phyloP scores from a whole-genome alignment of 2,797 vertebrate species.

The Eulemur coronatus region DNA sequence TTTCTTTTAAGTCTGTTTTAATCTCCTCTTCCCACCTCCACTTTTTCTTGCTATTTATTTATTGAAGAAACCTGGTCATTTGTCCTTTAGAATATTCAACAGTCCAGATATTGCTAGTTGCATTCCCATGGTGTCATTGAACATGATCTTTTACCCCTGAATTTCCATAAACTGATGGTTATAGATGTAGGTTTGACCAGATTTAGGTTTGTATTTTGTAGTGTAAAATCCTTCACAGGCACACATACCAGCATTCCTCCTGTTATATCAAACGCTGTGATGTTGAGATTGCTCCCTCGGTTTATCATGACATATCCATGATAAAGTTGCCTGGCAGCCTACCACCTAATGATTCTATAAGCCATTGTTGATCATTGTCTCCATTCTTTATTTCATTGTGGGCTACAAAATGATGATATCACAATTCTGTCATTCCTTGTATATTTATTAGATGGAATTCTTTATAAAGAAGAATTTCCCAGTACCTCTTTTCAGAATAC shows the following conservation, averaged over 20 bases:
- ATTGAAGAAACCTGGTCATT: background rate
- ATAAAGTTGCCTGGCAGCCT: background rate
- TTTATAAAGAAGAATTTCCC: background rate
- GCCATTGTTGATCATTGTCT: background rate
- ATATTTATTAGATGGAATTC: background rate
- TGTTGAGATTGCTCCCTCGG: background rate
- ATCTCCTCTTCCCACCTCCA: background rate
- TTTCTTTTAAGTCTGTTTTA: background rate
- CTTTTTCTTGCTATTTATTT: background rate
- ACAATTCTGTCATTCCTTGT: background rate
- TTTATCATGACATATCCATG: background rate
- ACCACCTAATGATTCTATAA: background rate
- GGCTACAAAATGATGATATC: background rate
- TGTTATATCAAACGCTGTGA: background rate
- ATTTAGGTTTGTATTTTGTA: background rate
- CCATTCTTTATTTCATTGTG: background rate
- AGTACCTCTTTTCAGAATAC: background rate
- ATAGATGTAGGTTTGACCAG: background rate
- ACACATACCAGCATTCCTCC: background rate
- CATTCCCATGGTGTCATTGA: background rate
- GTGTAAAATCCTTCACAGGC: background rate
- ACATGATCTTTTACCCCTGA: background rate
- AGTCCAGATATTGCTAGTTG: background rate
- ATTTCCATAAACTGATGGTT: background rate
- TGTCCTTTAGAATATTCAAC: background rate